Conservation (phyloP, 2,113 vertebrate species). For the Alouatta palliata region DNA sequence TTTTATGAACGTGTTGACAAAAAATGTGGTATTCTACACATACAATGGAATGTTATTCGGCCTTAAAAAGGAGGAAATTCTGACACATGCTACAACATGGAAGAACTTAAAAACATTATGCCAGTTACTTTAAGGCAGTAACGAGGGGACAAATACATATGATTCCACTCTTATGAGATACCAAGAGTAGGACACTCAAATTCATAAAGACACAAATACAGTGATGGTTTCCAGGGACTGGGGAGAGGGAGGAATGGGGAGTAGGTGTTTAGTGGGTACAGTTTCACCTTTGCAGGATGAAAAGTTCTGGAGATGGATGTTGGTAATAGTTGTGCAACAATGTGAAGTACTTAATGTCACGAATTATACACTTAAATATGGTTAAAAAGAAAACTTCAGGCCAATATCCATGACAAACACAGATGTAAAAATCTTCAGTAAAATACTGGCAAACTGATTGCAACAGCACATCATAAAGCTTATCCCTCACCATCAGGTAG, state of each 20-base stretch:
- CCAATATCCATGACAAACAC: too few relatives aligned
- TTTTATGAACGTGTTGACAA: background rate
- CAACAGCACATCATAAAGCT: too few relatives aligned
- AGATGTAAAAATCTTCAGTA: too few relatives aligned
- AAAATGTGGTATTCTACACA: background rate
- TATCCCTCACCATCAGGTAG: too few relatives aligned
- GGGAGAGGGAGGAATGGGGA: background rate
- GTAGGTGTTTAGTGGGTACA: background rate
- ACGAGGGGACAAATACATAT: background rate
- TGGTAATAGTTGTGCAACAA: background rate
- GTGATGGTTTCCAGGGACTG: background rate
- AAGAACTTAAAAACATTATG: background rate
- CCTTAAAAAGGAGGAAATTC: background rate
- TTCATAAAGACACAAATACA: background rate
- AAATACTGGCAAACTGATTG: too few relatives aligned
- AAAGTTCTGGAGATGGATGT: background rate
- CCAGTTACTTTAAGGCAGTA: background rate
- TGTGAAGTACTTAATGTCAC: background rate
- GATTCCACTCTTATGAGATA: background rate
- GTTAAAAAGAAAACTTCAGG: background rate
- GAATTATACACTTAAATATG: background rate
- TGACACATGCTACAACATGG: background rate
- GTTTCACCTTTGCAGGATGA: background rate
- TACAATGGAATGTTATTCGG: background rate
- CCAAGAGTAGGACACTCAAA: background rate